phyloP scores from a whole-genome alignment of 2,797 vertebrate species.

The Micromesistius poutassou region DNA sequence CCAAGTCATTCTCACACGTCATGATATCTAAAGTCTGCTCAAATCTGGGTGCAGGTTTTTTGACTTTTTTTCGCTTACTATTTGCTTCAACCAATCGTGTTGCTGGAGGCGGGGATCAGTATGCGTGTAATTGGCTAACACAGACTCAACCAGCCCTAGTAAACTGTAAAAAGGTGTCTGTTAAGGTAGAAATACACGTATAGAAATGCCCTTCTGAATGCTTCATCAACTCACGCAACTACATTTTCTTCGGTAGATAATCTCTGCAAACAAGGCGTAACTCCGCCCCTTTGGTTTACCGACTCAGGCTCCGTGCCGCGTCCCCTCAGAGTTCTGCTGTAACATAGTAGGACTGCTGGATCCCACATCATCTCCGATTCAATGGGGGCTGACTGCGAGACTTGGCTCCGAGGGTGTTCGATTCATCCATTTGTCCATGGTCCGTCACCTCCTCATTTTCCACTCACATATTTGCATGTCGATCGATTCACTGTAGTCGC shows the following conservation, averaged over 20 bases:
- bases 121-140: neutral
- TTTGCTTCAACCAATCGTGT: neutral
- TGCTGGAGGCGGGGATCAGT: neutral
- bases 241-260: neutral
- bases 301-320: too few species aligned
- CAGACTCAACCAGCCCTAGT: too few species aligned
- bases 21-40: neutral
- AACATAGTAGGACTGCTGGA: neutral
- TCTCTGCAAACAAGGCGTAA: too few species aligned
- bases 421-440: neutral
- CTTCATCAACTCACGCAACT: neutral
- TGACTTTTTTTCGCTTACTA: neutral
- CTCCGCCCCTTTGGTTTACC: too few species aligned
- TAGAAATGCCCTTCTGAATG: neutral
- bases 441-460: neutral
- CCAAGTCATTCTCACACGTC: neutral
- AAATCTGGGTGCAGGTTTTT: too few species aligned
- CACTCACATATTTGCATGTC: neutral
- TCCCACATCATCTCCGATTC: neutral
- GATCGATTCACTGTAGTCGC: neutral
- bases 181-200: neutral
- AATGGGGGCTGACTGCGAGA: neutral
- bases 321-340: neutral
- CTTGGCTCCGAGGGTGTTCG: neutral
- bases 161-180: neutral